These are phyloP conservation scores for Tolypeutes matacus DNA, from an alignment of 2,797 vertebrate genomes.

Conservation along the genomic window DNA sequence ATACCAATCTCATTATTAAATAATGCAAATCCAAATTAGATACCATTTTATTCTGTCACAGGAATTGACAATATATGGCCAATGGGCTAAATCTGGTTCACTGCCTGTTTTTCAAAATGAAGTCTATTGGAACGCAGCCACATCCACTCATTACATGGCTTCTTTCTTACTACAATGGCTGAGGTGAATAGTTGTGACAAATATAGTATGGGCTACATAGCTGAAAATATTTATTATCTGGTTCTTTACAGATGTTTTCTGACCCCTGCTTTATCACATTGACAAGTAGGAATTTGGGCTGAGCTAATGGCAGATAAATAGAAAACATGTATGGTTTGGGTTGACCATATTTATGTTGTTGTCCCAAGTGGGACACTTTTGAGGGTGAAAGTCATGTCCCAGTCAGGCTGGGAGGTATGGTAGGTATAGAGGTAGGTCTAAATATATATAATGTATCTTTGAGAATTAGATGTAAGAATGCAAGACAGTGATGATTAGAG, in stretches of 20 bases:
- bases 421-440: background rate
- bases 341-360: background rate
- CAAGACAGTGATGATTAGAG: background rate
- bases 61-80: background rate
- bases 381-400: background rate
- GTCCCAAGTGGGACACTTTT: background rate
- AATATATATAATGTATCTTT: background rate
- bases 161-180: background rate
- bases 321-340: background rate
- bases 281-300: background rate
- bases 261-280: background rate
- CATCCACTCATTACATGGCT: background rate
- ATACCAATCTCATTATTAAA: background rate
- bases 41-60: background rate
- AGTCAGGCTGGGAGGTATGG: background rate
- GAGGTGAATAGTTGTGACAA: background rate
- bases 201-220: background rate
- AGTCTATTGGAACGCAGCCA: background rate
- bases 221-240: background rate
- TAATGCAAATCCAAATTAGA: background rate
- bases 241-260: background rate
- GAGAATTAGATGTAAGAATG: slow-evolving; percentile 21
- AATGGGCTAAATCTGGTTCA: background rate
- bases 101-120: background rate
- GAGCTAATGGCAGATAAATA: background rate